Base-by-base conservation (phyloP, 2,113 vertebrate genomes). In the Notothenia coriiceps region DNA sequence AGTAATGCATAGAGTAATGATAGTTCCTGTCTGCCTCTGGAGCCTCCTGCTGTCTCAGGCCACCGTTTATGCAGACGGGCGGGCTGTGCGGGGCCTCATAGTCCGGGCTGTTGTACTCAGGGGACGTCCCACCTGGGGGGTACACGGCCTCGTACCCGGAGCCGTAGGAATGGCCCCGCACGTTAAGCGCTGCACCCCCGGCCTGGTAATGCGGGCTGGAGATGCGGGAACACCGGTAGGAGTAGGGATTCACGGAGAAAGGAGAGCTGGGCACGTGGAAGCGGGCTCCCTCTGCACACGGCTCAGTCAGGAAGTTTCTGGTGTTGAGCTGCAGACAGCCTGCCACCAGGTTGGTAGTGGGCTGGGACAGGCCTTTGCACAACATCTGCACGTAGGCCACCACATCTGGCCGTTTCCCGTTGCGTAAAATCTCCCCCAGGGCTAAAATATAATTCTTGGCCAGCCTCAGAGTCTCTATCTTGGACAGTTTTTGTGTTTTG, bases 381-480 rank as follows among this genome's bases (percentile, higher is more conserved):
- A 99, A 88, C 86, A 97, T 99, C 96, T 99, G 98, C 91, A 99
- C 98, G 90, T 98, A 99, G 81, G 96, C 92, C 66, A 99, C 96
- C 90, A 99, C 95, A 89, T 99, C 98, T 33, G 98, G 98, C 77
- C 97, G 93, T 15, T 99, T 99, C 17, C 98, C 98, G 76, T 97
- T 97, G 89, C 98, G 96, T 82, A 99, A 93, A 90, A 99, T 99
- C 94, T 99, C 98, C 47, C 97, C 98, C 17, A 99, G 97, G 2
- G 98, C 97, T 94, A 98, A 94, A 79, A 99, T 99, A 83, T 99
- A 99, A 92, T 99, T 99, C 92, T 98, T 98, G 84, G 98, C 98
- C 33, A 99, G 87, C 54, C 98, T 94, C 62, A 99, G 94, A 2
- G 98, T 99, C 91, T 99, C 98, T 80, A 99, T 99, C 88, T 99